phyloP scores from a whole-genome alignment of 2,888 invertebrate genomes.

The Diplolepis rosae region DNA sequence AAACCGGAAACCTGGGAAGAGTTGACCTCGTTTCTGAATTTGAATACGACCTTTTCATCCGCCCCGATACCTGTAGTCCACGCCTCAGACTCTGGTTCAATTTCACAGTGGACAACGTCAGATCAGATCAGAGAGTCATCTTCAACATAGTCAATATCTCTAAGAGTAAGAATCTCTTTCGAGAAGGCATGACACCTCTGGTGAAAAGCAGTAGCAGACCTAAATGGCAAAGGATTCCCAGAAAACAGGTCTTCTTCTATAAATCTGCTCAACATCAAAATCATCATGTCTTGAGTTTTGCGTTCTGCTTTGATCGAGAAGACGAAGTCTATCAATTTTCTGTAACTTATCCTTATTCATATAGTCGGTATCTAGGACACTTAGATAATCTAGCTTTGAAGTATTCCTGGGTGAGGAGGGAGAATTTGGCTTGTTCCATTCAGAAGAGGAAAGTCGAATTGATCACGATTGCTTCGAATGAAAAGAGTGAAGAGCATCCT shows the following conservation, averaged over 20 bases:
- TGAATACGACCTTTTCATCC: constrained; percentile 96
- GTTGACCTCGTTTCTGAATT: constrained; percentile 94
- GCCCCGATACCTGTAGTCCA: constrained; percentile 97
- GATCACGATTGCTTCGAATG: constrained; percentile 83
- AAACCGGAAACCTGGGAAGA: constrained; percentile 96
- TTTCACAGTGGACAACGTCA: constrained; percentile 97
- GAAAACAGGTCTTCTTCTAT: constrained; percentile 87
- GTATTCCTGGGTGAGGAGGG: constrained; percentile 59
- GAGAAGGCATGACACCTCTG: constrained; percentile 93
- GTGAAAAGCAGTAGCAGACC: constrained; percentile 93
- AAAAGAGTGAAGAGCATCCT: constrained; percentile 75
- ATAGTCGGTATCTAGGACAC: constrained; percentile 90
- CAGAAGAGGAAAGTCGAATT: constrained; percentile 94
- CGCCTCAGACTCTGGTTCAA: constrained; percentile 97
- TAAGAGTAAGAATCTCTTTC: constrained; percentile 91
- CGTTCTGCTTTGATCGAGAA: constrained; percentile 95
- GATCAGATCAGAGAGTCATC: constrained; percentile 94
- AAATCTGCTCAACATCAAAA: constrained; percentile 91
- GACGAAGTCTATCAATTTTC: constrained; percentile 97
- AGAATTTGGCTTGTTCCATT: constrained; percentile 67
- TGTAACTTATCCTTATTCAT: constrained; percentile 96
- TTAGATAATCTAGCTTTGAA: constrained; percentile 76
- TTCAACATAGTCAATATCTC: constrained; percentile 98
- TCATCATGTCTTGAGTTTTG: constrained; percentile 93
- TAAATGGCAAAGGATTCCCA: constrained; percentile 84